Percentiles rank a stretch among this genome's conserved stretches.
phyloP scores from a whole-genome alignment of 2,113 vertebrate genomes.

The Varanus komodoensis region DNA sequence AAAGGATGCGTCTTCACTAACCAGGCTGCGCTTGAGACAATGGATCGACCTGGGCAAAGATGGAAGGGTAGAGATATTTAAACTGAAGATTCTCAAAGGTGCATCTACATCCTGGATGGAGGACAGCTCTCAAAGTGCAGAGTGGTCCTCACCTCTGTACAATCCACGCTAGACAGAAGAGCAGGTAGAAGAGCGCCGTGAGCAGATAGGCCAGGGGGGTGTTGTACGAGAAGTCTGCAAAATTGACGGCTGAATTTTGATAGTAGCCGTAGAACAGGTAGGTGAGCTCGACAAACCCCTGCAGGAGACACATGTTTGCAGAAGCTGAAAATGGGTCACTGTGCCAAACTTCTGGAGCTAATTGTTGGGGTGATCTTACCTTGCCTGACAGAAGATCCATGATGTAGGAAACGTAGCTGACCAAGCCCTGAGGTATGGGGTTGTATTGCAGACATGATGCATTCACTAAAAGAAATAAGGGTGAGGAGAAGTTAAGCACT shows the following conservation, averaged over 20 bases:
- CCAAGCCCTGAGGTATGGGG: conserved; percentile 69
- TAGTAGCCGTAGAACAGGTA: conserved; percentile 91
- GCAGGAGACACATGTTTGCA: neutral
- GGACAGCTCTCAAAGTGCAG: neutral
- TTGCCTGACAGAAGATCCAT: conserved; percentile 86
- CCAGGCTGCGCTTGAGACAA: conserved; percentile 79
- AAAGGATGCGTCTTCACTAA: conserved; percentile 77
- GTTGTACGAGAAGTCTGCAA: conserved; percentile 76
- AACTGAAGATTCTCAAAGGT: neutral
- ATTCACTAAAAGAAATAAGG: conserved; percentile 40
- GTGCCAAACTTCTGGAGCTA: neutral
- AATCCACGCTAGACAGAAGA: conserved; percentile 84
- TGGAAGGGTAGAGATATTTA: neutral
- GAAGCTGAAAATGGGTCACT: neutral
- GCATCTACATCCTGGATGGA: neutral
- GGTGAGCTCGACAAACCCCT: conserved; percentile 90
- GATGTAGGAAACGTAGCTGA: conserved; percentile 78
- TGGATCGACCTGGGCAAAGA: conserved; percentile 78
- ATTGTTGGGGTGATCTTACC: conserved; percentile 68
- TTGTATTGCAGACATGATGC: conserved; percentile 75
- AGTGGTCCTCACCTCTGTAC: conserved; percentile 77
- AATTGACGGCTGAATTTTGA: conserved; percentile 67
- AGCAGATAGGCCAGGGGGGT: conserved; percentile 85
- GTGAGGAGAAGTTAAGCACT: neutral
- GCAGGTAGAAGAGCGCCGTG: conserved; percentile 76